Evolutionary conservation across 2,888 invertebrate genomes (phyloP).

Genomic region (Drosophila seclusa): DNA sequence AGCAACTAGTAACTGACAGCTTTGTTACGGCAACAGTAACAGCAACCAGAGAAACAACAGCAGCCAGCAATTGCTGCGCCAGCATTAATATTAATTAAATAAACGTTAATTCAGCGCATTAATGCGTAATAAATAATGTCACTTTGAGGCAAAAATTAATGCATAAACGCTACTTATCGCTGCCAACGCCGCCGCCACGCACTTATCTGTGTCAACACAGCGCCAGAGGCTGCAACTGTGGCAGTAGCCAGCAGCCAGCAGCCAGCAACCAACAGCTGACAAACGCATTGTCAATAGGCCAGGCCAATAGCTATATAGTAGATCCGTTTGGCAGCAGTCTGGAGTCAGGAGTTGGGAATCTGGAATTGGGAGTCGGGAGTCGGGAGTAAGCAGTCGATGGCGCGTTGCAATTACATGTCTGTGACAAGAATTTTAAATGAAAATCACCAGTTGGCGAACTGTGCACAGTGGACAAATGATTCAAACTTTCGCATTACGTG

Average conservation of each 20-base stretch:
- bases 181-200: constrained; percentile 70
- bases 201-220: constrained; percentile 80
- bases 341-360: constrained; percentile 38
- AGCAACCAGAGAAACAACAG: constrained; percentile 18
- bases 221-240: constrained; percentile 33
- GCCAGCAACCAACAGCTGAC: constrained; percentile 49
- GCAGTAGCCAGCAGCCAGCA: constrained; percentile 13
- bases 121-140: constrained; percentile 80
- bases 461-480: constrained; percentile 77
- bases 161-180: constrained; percentile 81
- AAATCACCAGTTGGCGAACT: constrained; percentile 61
- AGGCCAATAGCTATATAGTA: constrained; percentile 65
- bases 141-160: constrained; percentile 76
- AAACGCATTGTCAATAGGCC: constrained; percentile 77
- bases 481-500: constrained; percentile 79
- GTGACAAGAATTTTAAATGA: constrained; percentile 80
- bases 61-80: constrained; percentile 36
- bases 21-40: constrained; percentile 32
- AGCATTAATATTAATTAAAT: constrained; percentile 80
- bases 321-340: constrained; percentile 63
- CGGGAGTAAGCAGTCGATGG: constrained; percentile 43
- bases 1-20: constrained; percentile 36
- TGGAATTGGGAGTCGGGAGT: constrained; percentile 15
- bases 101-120: constrained; percentile 81
- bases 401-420: constrained; percentile 80